Percentiles rank a stretch among this genome's conserved stretches.
These are phyloP conservation scores for Clarias gariepinus DNA, from an alignment of 2,113 vertebrate species.

Conservation along the genomic window DNA sequence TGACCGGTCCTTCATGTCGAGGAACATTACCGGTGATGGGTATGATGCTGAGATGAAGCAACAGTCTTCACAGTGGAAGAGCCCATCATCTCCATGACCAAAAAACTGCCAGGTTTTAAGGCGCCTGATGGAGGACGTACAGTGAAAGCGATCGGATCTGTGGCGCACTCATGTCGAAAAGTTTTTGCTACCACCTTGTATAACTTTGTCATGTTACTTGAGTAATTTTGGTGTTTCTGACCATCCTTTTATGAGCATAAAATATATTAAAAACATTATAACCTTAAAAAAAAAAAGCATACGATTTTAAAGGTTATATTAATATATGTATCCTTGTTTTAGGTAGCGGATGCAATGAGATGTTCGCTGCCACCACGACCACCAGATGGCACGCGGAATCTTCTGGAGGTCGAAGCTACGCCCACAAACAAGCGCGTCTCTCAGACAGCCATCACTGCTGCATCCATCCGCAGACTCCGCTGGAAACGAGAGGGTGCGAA, in stretches of 20 bases:
- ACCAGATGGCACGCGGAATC: constrained; percentile 84
- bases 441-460: constrained; percentile 94
- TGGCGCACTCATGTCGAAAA: too few species aligned
- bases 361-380: constrained; percentile 91
- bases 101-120: too few species aligned
- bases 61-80: too few species aligned
- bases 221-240: background rate
- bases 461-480: constrained; percentile 95
- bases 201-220: background rate
- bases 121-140: too few species aligned
- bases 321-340: constrained; percentile 24
- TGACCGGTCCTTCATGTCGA: too few species aligned
- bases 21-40: too few species aligned
- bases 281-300: background rate
- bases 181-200: too few species aligned
- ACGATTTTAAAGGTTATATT: background rate
- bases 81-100: too few species aligned
- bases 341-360: constrained; percentile 97
- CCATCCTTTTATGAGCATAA: background rate
- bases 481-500: constrained; percentile 95
- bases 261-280: background rate
- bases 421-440: constrained; percentile 93
- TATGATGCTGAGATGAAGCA: too few species aligned
- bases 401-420: constrained; percentile 95
- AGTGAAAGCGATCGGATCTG: too few species aligned